These are phyloP conservation scores for Pocillopora verrucosa DNA, from an alignment of 64 coral and sea anemone genomes.

Conservation along the genomic window DNA sequence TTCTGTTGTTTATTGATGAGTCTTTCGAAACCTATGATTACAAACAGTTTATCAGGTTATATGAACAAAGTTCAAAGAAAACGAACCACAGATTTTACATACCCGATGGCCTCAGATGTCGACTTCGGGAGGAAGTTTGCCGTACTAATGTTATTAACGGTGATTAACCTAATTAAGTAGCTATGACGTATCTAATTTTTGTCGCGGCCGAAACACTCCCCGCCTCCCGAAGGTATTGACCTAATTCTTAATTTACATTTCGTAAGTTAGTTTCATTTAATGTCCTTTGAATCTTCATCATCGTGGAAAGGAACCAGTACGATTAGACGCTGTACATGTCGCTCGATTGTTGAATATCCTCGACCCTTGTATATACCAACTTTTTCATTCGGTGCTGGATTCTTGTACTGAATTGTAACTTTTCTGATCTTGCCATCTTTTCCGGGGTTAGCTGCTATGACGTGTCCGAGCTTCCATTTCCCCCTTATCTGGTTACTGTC, in stretches of 20 bases:
- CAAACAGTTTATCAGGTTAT: too few relatives aligned
- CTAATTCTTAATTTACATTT: neutral
- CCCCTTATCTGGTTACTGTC: slow-evolving; percentile 2
- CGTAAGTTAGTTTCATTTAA: slow-evolving; percentile 9
- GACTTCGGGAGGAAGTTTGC: too few relatives aligned
- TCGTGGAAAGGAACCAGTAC: slow-evolving; percentile 30
- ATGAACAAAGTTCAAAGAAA: too few relatives aligned
- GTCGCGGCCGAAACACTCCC: slow-evolving; percentile 2
- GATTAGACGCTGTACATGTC: slow-evolving; percentile 21
- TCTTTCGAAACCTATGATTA: too few relatives aligned
- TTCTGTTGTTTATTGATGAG: too few relatives aligned
- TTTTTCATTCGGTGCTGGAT: slow-evolving; percentile 20
- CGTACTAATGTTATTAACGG: too few relatives aligned
- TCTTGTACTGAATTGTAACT: slow-evolving; percentile 4
- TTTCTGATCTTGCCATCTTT: slow-evolving; percentile 16
- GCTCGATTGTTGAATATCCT: slow-evolving; percentile 38
- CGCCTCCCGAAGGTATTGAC: neutral
- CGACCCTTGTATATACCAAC: slow-evolving; percentile 13
- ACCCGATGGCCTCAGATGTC: too few relatives aligned
- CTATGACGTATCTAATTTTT: too few relatives aligned
- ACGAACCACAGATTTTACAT: too few relatives aligned
- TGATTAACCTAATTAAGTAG: too few relatives aligned
- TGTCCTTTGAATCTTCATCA: neutral
- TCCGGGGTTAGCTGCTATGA: slow-evolving; percentile 6
- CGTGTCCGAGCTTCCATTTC: slow-evolving; percentile 14